Evolutionary conservation across 2,797 vertebrate species (phyloP).

Genomic region (Notoglanidium macrostoma): DNA sequence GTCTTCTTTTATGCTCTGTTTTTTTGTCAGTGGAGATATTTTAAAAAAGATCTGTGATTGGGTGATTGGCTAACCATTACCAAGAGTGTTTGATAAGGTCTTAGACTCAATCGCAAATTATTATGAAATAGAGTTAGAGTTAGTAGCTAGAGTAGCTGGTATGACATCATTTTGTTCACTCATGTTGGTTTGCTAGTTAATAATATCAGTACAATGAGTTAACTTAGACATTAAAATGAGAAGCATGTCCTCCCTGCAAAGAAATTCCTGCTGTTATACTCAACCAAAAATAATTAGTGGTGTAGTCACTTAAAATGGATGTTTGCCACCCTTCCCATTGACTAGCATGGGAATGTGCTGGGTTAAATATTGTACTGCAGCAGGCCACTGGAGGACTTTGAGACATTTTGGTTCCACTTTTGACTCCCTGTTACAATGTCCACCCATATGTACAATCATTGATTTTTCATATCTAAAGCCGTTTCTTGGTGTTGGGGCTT

Average conservation of each 20-base stretch:
- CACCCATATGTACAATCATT: neutral
- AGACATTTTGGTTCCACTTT: neutral
- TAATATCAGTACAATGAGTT: neutral
- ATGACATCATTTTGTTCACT: neutral
- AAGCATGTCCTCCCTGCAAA: neutral
- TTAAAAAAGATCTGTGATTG: neutral
- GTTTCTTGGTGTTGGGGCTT: neutral
- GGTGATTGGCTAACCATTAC: neutral
- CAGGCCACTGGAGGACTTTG: neutral
- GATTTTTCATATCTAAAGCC: neutral
- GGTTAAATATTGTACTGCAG: neutral
- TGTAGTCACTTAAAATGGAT: neutral
- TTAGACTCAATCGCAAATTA: neutral
- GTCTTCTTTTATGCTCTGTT: neutral
- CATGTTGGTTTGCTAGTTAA: neutral
- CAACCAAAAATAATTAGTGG: neutral
- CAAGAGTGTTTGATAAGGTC: neutral
- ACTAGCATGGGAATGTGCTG: neutral
- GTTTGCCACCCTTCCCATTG: neutral
- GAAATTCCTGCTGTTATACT: neutral
- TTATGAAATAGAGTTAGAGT: neutral
- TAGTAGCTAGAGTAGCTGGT: neutral
- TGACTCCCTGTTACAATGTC: neutral
- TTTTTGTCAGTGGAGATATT: neutral
- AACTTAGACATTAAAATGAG: neutral